Evolutionary conservation across 2,113 vertebrate species (phyloP).

Genomic region (Oplegnathus fasciatus): DNA sequence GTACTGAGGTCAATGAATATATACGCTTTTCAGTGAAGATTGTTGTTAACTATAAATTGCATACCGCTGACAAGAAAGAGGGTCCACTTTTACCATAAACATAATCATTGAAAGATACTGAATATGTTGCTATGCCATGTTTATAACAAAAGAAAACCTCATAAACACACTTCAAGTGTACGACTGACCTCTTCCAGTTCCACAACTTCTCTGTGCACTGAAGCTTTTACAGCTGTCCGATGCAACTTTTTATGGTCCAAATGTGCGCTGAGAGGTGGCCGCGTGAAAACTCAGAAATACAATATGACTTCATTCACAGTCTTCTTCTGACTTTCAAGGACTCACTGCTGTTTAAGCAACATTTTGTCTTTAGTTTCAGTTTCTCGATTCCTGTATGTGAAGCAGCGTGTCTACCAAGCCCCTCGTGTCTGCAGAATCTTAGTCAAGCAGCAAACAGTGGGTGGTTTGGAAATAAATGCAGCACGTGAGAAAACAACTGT

Average conservation of each 20-base stretch:
- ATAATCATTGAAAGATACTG: background rate
- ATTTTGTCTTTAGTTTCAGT: background rate
- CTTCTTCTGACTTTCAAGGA: slow-evolving; percentile 13
- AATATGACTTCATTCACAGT: background rate
- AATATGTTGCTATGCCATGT: background rate
- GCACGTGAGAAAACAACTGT: slow-evolving; percentile 35
- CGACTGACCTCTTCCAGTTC: background rate
- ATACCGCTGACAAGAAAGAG: background rate
- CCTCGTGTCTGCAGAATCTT: background rate
- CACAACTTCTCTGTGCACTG: background rate
- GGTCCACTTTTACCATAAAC: background rate
- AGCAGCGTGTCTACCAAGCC: background rate
- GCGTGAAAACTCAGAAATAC: background rate
- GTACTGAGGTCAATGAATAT: background rate
- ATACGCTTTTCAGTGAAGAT: background rate
- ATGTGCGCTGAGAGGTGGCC: background rate
- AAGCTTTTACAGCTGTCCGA: background rate
- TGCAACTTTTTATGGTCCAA: background rate
- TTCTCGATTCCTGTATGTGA: background rate
- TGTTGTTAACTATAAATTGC: background rate
- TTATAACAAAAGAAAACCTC: background rate
- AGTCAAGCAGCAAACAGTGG: slow-evolving; percentile 24
- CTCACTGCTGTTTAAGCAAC: background rate
- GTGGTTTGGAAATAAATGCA: slow-evolving; percentile 24
- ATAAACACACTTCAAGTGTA: background rate